A percentile compares a stretch with the other conserved stretches of the same genome.
phyloP scores from a whole-genome alignment of 2,113 vertebrate genomes.

The Agelaius phoeniceus region DNA sequence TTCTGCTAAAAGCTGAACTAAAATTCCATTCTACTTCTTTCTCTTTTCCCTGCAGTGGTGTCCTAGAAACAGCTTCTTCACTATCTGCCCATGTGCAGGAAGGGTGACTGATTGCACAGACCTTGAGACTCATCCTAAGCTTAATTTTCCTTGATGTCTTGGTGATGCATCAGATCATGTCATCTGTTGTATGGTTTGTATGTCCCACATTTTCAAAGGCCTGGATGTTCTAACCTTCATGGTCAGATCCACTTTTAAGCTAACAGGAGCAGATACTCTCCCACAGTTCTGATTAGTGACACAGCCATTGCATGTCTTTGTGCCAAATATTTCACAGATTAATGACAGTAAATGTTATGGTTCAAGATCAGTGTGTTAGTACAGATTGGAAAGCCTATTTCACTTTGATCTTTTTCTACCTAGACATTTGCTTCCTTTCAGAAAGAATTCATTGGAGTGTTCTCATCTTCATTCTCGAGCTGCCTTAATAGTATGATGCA shows the following conservation, averaged over 20 bases:
- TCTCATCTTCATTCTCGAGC: neutral
- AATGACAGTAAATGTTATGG: neutral
- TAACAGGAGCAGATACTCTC: neutral
- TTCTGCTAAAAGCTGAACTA: neutral
- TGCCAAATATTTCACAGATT: neutral
- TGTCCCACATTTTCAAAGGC: neutral
- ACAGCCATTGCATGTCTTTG: neutral
- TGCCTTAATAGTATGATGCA: neutral
- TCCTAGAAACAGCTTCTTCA: neutral
- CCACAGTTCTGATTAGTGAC: neutral
- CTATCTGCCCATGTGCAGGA: neutral
- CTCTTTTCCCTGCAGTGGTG: accelerated
- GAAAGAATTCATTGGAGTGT: neutral
- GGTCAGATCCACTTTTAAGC: neutral
- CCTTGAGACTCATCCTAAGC: neutral
- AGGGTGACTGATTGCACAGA: neutral
- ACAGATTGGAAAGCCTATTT: neutral
- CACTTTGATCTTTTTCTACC: neutral
- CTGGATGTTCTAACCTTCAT: neutral
- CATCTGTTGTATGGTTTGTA: neutral
- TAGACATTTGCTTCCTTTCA: neutral
- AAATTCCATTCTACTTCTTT: neutral
- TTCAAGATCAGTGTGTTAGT: neutral
- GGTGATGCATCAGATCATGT: neutral
- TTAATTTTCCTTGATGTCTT: neutral